Base-by-base conservation (phyloP, 1,140 invertebrate genomes). In the Philopotamus ludificatus region DNA sequence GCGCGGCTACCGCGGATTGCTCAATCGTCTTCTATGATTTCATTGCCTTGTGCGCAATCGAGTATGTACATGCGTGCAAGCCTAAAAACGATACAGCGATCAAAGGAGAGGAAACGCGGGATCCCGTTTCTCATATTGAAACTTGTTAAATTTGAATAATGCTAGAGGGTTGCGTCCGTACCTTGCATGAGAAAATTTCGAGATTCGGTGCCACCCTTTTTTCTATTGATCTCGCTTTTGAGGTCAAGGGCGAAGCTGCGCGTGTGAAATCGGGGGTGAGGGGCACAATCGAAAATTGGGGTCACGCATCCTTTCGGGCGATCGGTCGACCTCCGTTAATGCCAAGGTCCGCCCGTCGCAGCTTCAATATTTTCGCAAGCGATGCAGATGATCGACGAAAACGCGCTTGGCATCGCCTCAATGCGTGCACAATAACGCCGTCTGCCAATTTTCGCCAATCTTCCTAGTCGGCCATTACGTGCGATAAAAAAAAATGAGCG, bases 21-120 rank as follows among this genome's bases (percentile, higher is more conserved):
- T 22, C 25, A 58, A 58, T 58, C n/a, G 39, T 58, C 54, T 58
- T 58, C 54, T 44, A 28, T 41, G 39, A 58, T 58, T 58, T 58
- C 34, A 20, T 39, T n/a, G n/a, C n/a, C n/a, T 39, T 41, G 51
- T 54, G 23, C 54, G 54, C 54, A 42, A 58, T 58, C 34, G 39
- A 10, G n/a, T n/a, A n/a, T n/a, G n/a, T 22, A 41, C 22, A 28
- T 21, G 1, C 22, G 10, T 53, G 23, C 22, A 25, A 16, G 23
- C 44, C 20, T 16, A 42, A 28, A 9, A 58, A 44, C 44, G 54
- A 58, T 34, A n/a, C n/a, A n/a, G n/a, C n/a, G n/a, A n/a, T n/a
- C n/a, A 34, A 34, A 34, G 28, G 28, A 34, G 28, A 34, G 28
- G 28, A 34, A 34, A n/a, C n/a, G 28, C 28, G 45, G 1, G 15